Conservation (phyloP, 2,797 vertebrate genomes). For the Botia kubotai region DNA sequence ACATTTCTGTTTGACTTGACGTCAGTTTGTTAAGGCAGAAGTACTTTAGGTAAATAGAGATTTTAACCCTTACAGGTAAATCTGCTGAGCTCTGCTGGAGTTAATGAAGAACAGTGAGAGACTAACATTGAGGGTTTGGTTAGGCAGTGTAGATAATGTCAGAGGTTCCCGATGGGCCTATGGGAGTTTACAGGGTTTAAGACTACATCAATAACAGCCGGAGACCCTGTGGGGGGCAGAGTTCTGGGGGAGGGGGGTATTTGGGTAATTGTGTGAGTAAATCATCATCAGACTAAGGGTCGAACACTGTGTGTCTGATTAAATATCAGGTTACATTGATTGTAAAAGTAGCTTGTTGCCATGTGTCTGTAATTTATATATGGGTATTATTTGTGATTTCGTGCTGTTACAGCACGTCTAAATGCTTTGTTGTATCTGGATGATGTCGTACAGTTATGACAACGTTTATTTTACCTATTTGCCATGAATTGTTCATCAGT, state of each 20-base stretch:
- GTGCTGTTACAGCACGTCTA: background rate
- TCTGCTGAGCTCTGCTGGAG: background rate
- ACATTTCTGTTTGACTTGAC: background rate
- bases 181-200: background rate
- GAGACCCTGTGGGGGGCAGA: slow-evolving; percentile 18
- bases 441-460: background rate
- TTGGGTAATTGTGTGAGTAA: slow-evolving; percentile 13
- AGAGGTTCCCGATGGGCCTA: slow-evolving; percentile 39
- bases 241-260: background rate
- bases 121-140: slow-evolving; percentile 45
- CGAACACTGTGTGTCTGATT: slow-evolving; percentile 2
- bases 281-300: slow-evolving; percentile 30
- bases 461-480: background rate
- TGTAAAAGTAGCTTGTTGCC: background rate
- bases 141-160: slow-evolving; percentile 31
- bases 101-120: background rate
- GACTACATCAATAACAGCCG: too few species aligned
- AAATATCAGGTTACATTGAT: slow-evolving; percentile 23
- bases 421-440: background rate
- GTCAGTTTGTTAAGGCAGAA: background rate
- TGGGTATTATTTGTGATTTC: background rate
- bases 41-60: background rate
- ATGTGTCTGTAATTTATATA: background rate
- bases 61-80: background rate
- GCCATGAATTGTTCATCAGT: background rate